Evolutionary conservation across 2,888 invertebrate genomes (phyloP).

Genomic region (Masnerella sp.): DNA sequence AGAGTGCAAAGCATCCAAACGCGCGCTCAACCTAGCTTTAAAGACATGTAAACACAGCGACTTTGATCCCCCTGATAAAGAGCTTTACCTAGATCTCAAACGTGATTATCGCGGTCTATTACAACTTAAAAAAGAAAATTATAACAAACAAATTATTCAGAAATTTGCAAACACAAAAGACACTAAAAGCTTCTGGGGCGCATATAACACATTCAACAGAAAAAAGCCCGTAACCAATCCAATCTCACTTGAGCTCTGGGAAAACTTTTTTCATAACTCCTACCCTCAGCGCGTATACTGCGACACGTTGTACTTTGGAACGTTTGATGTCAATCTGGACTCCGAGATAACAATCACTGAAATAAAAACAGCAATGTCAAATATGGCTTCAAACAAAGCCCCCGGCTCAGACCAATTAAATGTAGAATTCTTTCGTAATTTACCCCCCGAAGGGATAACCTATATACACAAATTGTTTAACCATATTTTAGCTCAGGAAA

Average conservation of each 20-base stretch:
- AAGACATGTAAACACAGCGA: not conserved
- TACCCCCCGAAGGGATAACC: not conserved
- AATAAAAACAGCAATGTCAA: not conserved
- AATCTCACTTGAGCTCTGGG: not conserved
- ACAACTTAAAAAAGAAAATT: not conserved
- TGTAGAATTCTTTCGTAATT: not conserved
- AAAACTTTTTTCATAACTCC: not conserved
- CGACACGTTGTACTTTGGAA: not conserved
- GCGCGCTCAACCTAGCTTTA: not conserved
- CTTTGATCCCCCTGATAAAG: too few species aligned
- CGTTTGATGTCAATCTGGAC: not conserved
- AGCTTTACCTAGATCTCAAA: too few species aligned
- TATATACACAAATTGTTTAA: not conserved
- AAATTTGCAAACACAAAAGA: not conserved
- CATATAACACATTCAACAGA: not conserved
- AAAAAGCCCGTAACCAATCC: not conserved
- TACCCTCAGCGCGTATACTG: not conserved
- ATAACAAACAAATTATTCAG: not conserved
- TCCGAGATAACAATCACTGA: not conserved
- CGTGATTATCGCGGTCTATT: not conserved
- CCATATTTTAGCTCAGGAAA: not conserved
- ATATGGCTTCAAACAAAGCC: not conserved
- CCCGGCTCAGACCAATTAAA: not conserved
- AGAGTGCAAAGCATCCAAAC: not conserved
- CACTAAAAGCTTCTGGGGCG: not conserved